A percentile compares a stretch with the other conserved stretches of the same genome.
Evolutionary conservation across 2,888 invertebrate species (phyloP).

Genomic region (Eupithecia vulgata): DNA sequence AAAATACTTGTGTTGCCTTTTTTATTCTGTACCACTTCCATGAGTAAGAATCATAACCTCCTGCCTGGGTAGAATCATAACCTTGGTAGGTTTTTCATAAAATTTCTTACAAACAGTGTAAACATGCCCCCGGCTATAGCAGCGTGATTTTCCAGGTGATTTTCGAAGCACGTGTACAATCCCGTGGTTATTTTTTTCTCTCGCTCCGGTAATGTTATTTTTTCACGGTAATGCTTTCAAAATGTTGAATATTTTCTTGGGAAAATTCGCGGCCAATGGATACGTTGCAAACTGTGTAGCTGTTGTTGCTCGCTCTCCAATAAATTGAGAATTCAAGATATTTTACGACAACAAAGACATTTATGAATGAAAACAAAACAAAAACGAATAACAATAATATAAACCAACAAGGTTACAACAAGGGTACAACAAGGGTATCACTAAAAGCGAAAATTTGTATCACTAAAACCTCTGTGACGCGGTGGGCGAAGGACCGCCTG

Average conservation of each 20-base stretch:
- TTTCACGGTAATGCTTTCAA: constrained; percentile 14
- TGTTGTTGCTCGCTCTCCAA: background rate
- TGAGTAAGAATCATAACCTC: background rate
- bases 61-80: background rate
- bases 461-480: too few species aligned
- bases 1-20: background rate
- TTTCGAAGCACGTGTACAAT: constrained; percentile 8
- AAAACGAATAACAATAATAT: too few species aligned
- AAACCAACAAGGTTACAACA: too few species aligned
- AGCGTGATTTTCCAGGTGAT: constrained; percentile 2
- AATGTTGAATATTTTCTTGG: constrained; percentile 14
- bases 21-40: background rate
- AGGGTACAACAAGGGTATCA: too few species aligned
- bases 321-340: background rate
- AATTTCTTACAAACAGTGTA: constrained; percentile 10
- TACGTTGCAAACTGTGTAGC: background rate
- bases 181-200: constrained; percentile 11
- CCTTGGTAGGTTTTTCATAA: background rate
- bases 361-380: too few species aligned
- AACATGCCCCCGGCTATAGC: constrained; percentile 7
- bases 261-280: background rate
- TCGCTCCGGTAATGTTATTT: constrained; percentile 3
- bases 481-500: too few species aligned
- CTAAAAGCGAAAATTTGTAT: too few species aligned
- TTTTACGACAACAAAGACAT: too few species aligned